Percentiles rank a stretch among this genome's conserved stretches.
Conservation (phyloP, 2,113 vertebrate species). For the Ailurus styani region DNA sequence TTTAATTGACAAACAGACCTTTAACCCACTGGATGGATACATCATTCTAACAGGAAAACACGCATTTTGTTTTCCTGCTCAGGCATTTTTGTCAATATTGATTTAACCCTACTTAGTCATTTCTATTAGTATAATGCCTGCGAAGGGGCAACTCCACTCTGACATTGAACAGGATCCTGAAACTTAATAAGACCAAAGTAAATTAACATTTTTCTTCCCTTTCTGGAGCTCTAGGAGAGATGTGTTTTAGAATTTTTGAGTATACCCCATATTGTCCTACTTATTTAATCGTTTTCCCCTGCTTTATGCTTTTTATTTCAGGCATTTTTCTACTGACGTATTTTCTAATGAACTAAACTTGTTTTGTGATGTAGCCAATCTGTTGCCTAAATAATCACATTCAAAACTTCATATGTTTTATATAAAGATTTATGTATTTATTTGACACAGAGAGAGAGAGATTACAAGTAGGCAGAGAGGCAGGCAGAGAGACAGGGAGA, state of each 20-base stretch:
- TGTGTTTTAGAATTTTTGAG: background rate
- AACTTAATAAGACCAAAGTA: background rate
- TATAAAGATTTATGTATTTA: too few species aligned
- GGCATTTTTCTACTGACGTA: background rate
- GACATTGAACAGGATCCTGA: background rate
- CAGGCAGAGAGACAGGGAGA: too few species aligned
- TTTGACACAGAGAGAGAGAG: too few species aligned
- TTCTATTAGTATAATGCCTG: background rate
- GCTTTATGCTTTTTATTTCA: background rate
- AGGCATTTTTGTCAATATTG: background rate
- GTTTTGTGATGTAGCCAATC: background rate
- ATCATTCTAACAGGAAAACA: background rate
- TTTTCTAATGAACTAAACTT: background rate
- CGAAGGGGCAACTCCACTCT: fast-evolving
- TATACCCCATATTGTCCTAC: background rate
- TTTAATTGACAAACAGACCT: background rate
- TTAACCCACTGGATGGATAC: background rate
- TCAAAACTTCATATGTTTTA: background rate
- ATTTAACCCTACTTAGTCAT: background rate
- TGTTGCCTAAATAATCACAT: background rate
- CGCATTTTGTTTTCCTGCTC: background rate
- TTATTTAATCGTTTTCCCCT: background rate
- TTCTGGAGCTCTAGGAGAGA: background rate
- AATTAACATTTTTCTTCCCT: background rate
- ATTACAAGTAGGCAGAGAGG: too few species aligned